Percentiles rank a stretch among this genome's conserved stretches.
Conservation (phyloP, 2,113 vertebrate species). For the Parus major region DNA sequence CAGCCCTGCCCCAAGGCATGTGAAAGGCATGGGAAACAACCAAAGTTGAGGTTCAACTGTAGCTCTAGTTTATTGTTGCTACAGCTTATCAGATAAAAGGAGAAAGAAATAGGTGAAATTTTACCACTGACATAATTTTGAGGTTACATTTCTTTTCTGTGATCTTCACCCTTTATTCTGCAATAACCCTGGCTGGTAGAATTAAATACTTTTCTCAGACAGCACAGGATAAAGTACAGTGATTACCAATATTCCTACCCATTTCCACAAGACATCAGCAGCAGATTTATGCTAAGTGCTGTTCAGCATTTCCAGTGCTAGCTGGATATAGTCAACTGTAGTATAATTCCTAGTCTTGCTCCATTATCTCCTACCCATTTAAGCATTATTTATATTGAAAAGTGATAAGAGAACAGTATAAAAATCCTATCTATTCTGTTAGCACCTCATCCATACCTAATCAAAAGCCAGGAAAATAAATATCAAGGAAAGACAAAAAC, state of each 20-base stretch:
- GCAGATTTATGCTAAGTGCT: not conserved
- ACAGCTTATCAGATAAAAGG: not conserved
- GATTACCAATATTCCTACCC: not conserved
- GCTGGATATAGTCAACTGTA: not conserved
- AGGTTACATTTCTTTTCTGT: not conserved
- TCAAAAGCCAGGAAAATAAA: not conserved
- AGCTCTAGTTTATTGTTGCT: not conserved
- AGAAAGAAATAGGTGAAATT: not conserved
- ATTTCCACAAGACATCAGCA: not conserved
- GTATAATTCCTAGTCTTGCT: not conserved
- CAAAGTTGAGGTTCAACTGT: not conserved
- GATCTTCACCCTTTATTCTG: not conserved
- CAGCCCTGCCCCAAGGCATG: not conserved
- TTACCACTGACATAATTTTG: not conserved
- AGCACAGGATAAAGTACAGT: not conserved
- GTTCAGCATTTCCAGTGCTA: not conserved
- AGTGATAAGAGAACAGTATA: not conserved
- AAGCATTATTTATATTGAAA: not conserved
- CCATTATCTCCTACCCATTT: not conserved
- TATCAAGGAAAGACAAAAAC: not conserved
- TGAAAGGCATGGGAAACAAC: not conserved
- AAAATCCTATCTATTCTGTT: not conserved
- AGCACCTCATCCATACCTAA: not conserved
- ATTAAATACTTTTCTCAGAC: not conserved
- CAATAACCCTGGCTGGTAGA: not conserved